Percentiles rank a stretch among this genome's conserved stretches.
These are phyloP conservation scores for Cnemophilus loriae DNA, from an alignment of 2,113 vertebrate species.

Conservation along the genomic window DNA sequence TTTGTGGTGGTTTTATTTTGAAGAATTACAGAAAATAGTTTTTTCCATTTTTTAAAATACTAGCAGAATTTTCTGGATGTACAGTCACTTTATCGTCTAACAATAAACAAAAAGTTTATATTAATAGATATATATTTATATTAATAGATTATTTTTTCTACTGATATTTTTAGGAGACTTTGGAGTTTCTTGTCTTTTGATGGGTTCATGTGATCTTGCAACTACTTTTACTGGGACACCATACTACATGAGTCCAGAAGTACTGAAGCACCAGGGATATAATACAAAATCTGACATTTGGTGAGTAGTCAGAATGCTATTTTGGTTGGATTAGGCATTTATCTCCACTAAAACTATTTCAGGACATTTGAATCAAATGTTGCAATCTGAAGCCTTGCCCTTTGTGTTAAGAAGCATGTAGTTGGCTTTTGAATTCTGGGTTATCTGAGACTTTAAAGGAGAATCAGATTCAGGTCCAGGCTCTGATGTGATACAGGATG, in stretches of 20 bases:
- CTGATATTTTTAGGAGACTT: constrained; percentile 80
- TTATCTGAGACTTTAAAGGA: background rate
- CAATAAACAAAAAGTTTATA: background rate
- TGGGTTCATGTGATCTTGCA: constrained; percentile 86
- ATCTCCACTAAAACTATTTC: background rate
- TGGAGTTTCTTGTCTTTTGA: constrained; percentile 83
- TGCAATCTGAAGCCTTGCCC: background rate
- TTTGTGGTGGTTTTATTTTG: background rate
- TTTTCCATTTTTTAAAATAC: background rate
- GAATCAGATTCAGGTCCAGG: background rate
- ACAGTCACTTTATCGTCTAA: background rate
- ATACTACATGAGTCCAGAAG: constrained; percentile 88
- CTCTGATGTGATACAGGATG: background rate
- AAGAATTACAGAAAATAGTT: background rate
- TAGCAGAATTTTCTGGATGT: background rate
- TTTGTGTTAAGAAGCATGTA: background rate
- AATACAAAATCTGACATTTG: constrained; percentile 88
- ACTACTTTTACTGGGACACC: constrained; percentile 86
- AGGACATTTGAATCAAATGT: background rate
- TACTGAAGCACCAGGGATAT: constrained; percentile 81
- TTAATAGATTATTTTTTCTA: background rate
- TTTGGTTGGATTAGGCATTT: background rate
- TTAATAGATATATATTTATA: background rate
- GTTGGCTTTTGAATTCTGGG: background rate
- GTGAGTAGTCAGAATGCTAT: constrained; percentile 58